Percentiles rank a stretch among this genome's conserved stretches.
phyloP scores from a whole-genome alignment of 35 echinoderm and acorn worm species.

The Eucidaris tribuloides region DNA sequence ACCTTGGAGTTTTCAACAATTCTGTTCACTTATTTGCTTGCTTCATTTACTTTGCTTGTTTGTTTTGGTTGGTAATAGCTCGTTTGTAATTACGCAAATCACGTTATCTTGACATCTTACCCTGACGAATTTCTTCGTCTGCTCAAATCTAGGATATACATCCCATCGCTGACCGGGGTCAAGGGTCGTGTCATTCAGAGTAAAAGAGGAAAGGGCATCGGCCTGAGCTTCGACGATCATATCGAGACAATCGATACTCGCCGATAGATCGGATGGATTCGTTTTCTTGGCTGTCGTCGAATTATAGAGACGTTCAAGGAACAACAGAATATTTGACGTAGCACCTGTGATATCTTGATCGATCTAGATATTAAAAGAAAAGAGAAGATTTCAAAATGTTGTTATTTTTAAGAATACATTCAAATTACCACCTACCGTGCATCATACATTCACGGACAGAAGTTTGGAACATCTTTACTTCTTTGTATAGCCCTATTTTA shows the following conservation, averaged over 20 bases:
- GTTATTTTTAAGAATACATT: too few species aligned
- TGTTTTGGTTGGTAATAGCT: too few species aligned
- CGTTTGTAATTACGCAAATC: too few species aligned
- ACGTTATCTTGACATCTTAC: too few species aligned
- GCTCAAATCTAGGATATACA: conserved; percentile 35
- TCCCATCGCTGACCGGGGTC: neutral
- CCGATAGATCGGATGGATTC: conserved; percentile 71
- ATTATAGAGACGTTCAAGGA: conserved; percentile 7
- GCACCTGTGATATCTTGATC: neutral
- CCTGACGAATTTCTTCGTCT: conserved; percentile 59
- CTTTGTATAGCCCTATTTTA: too few species aligned
- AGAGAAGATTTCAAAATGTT: neutral
- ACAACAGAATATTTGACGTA: neutral
- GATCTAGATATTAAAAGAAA: neutral
- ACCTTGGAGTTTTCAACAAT: too few species aligned
- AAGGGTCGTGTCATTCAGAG: neutral
- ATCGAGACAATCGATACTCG: conserved; percentile 44
- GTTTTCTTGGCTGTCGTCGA: conserved; percentile 27
- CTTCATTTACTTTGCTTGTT: too few species aligned
- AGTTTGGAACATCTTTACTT: too few species aligned
- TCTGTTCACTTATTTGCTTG: too few species aligned
- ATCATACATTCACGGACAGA: too few species aligned
- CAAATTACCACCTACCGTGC: too few species aligned
- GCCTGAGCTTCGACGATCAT: conserved; percentile 55
- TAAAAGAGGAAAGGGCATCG: neutral